Conservation (phyloP, 2,797 vertebrate genomes). For the Cygnus olor region DNA sequence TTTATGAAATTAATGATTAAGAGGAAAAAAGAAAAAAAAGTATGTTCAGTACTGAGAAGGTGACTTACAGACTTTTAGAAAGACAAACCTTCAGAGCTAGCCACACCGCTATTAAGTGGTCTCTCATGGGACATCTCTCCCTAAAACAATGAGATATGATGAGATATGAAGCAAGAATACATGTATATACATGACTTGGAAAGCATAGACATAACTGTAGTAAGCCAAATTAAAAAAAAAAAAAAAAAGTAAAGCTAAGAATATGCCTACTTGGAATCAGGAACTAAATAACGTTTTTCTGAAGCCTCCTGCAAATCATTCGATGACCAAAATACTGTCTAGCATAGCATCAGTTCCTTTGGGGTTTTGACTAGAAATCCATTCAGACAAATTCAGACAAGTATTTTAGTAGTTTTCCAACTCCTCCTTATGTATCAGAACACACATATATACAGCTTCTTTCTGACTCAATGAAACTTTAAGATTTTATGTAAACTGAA, state of each 20-base stretch:
- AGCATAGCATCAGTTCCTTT: neutral
- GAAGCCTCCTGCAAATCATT: neutral
- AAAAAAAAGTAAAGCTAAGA: neutral
- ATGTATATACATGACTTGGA: neutral
- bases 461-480: neutral
- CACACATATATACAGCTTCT: neutral
- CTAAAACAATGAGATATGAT: neutral
- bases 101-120: neutral
- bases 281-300: neutral
- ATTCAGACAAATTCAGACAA: neutral
- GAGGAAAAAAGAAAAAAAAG: neutral
- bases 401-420: neutral
- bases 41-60: neutral
- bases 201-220: neutral
- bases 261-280: neutral
- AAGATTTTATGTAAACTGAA: neutral
- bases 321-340: neutral
- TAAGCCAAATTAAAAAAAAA: neutral
- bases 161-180: neutral
- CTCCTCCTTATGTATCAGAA: neutral
- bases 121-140: neutral
- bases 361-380: neutral
- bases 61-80: neutral
- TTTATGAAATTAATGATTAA: neutral
- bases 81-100: neutral